These are phyloP conservation scores for Diachrysia chrysitis DNA, from an alignment of 2,888 invertebrate genomes.

Conservation along the genomic window DNA sequence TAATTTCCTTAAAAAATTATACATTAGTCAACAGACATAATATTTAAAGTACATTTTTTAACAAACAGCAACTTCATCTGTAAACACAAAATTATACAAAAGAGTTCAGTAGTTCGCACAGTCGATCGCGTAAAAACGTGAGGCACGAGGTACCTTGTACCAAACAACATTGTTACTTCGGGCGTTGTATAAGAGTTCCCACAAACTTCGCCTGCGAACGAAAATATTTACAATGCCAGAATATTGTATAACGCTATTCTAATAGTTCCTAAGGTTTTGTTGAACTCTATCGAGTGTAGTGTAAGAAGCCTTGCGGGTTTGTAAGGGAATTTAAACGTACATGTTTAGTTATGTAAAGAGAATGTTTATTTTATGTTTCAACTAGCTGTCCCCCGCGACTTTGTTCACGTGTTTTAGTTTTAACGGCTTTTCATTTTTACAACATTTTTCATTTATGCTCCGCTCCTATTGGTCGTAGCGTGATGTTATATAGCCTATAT, in stretches of 20 bases:
- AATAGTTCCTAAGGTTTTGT: conserved; percentile 21
- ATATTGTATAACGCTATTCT: conserved; percentile 32
- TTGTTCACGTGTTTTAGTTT: too few species aligned
- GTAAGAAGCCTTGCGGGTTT: not conserved
- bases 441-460: too few species aligned
- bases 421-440: too few species aligned
- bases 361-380: not conserved
- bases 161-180: conserved; percentile 37
- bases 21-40: not conserved
- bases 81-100: conserved; percentile 24
- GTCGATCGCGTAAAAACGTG: conserved; percentile 12
- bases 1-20: too few species aligned
- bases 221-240: conserved; percentile 48
- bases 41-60: not conserved
- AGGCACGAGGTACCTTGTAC: conserved; percentile 24
- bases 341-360: not conserved
- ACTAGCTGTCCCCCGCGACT: too few species aligned
- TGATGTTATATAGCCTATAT: too few species aligned
- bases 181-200: conserved; percentile 26
- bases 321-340: not conserved
- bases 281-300: conserved; percentile 9
- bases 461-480: too few species aligned
- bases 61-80: not conserved
- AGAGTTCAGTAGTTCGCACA: conserved; percentile 21
- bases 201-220: conserved; percentile 32